These are phyloP conservation scores for Hyles vespertilio DNA, from an alignment of 1,140 invertebrate genomes.

Conservation along the genomic window DNA sequence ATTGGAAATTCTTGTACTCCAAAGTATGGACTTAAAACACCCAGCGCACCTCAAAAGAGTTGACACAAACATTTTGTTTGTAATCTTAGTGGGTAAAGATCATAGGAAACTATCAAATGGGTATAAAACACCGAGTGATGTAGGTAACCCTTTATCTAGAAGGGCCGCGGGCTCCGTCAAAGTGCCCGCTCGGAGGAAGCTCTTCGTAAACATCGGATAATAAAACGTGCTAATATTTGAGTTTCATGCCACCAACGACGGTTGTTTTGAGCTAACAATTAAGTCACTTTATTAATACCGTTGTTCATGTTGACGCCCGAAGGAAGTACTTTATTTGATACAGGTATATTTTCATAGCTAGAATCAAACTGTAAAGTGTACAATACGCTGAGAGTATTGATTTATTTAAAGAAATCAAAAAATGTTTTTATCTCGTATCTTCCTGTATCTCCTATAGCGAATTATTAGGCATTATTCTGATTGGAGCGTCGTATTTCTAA, in stretches of 20 bases:
- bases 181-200: conserved; percentile 45
- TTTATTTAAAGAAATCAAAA: no score
- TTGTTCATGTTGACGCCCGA: no score
- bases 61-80: conserved; percentile 9
- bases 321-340: no score
- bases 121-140: conserved; percentile 1
- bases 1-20: no score
- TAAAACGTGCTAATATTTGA: conserved; percentile 65
- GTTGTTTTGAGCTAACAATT: conserved; percentile 5
- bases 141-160: conserved; percentile 38
- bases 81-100: conserved; percentile 10
- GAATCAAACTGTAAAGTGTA: no score
- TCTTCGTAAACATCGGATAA: conserved; percentile 45
- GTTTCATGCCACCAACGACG: conserved; percentile 38
- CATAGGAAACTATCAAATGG: conserved; percentile 17
- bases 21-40: no score
- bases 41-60: not conserved
- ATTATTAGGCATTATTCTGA: no score
- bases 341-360: no score
- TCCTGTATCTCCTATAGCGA: no score
- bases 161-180: conserved; percentile 36
- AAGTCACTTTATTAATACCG: not conserved
- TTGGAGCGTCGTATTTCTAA: no score
- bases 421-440: no score
- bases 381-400: no score